phyloP scores from a whole-genome alignment of 1,140 invertebrate species.

The Globodera rostochiensis region DNA sequence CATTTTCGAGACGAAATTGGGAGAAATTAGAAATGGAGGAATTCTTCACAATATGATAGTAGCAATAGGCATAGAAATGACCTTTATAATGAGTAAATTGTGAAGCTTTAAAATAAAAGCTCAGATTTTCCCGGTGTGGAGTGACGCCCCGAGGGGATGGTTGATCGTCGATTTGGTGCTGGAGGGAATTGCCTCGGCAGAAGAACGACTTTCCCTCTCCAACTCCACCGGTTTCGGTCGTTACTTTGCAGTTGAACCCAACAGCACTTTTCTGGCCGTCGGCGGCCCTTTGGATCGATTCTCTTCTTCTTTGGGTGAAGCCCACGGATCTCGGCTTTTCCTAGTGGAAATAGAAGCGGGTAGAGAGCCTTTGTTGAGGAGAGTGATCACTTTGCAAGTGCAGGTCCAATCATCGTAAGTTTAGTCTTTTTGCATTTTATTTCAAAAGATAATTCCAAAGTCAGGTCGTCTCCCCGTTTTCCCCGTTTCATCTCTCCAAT shows the following conservation, averaged over 20 bases:
- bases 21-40: background rate
- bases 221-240: slow-evolving; percentile 12
- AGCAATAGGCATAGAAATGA: no score
- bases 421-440: background rate
- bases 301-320: background rate
- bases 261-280: slow-evolving; percentile 24
- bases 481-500: slow-evolving; percentile 1
- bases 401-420: slow-evolving; percentile 40
- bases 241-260: slow-evolving; percentile 28
- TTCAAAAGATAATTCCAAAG: background rate
- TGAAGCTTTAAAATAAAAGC: slow-evolving; percentile 4
- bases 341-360: slow-evolving; percentile 45
- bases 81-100: no score
- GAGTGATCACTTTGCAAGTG: slow-evolving; percentile 40
- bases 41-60: background rate
- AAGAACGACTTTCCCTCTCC: slow-evolving; percentile 41
- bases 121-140: slow-evolving; percentile 41
- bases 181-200: slow-evolving; percentile 35
- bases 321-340: slow-evolving; percentile 15
- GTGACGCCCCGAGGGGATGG: slow-evolving; percentile 48
- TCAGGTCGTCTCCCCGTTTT: slow-evolving; percentile 31
- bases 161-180: slow-evolving; percentile 42
- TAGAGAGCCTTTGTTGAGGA: slow-evolving; percentile 22
- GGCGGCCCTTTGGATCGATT: slow-evolving; percentile 1
- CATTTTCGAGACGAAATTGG: background rate